phyloP scores from a whole-genome alignment of 2,113 vertebrate species.

The Heteronetta atricapilla region DNA sequence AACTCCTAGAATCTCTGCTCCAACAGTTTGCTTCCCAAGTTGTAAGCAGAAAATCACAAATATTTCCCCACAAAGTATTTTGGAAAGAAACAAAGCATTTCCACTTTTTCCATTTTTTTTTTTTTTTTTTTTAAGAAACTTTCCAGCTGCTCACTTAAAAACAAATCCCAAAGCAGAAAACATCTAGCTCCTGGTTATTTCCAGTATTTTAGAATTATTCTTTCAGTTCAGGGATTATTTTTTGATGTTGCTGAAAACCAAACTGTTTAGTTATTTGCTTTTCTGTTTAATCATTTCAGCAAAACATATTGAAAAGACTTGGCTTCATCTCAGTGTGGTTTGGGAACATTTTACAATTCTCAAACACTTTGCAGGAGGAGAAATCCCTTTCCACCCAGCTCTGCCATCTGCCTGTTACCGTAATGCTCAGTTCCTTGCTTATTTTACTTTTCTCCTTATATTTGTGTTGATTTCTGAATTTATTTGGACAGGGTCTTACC shows the following conservation, averaged over 20 bases:
- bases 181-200: constrained; percentile 31
- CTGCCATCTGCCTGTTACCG: neutral
- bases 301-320: constrained; percentile 44
- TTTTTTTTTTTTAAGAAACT: neutral
- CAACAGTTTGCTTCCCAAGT: neutral
- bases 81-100: neutral
- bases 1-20: neutral
- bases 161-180: constrained; percentile 6
- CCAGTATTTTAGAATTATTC: constrained; percentile 19
- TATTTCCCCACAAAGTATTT: neutral
- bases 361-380: neutral
- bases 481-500: neutral
- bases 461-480: neutral
- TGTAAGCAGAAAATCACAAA: neutral
- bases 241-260: constrained; percentile 23
- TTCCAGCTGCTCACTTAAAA: constrained; percentile 13
- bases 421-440: constrained; percentile 6
- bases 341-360: constrained; percentile 28
- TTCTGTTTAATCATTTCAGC: neutral
- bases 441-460: neutral
- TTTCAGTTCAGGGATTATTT: constrained; percentile 30
- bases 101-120: neutral
- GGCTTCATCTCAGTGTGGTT: neutral
- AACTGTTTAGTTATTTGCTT: constrained; percentile 18
- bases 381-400: neutral